phyloP scores from a whole-genome alignment of 2,797 vertebrate genomes.

The Buphagus erythrorhynchus region DNA sequence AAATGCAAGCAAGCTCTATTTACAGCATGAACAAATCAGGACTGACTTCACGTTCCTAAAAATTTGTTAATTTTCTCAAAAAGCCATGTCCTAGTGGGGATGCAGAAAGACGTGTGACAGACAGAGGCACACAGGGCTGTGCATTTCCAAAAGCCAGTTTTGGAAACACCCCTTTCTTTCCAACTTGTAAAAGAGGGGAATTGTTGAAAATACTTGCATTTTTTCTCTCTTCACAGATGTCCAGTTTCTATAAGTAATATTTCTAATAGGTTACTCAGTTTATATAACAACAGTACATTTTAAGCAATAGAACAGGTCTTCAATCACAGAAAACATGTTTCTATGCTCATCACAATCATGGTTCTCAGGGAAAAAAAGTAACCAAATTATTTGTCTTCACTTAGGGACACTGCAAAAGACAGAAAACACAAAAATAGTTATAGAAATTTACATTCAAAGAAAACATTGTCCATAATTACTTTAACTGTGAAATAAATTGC shows the following conservation, averaged over 20 bases:
- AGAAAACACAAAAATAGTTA: accelerated
- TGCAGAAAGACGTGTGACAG: neutral
- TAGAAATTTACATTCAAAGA: neutral
- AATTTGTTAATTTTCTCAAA: neutral
- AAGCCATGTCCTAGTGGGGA: neutral
- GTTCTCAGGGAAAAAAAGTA: neutral
- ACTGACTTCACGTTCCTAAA: neutral
- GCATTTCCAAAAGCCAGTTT: neutral
- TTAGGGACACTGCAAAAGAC: neutral
- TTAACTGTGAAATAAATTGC: neutral
- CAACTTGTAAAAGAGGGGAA: neutral
- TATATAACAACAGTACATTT: neutral
- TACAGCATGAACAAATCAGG: neutral
- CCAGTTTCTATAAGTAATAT: neutral
- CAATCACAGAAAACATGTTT: neutral
- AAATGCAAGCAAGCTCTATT: neutral
- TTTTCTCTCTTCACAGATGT: neutral
- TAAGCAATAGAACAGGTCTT: neutral
- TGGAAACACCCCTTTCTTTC: neutral
- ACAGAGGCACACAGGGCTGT: neutral
- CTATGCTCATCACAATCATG: neutral
- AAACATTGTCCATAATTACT: neutral
- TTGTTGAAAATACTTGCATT: neutral
- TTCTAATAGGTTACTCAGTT: neutral
- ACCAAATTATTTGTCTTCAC: neutral